Percentiles rank a stretch among this genome's conserved stretches.
phyloP scores from a whole-genome alignment of 2,113 vertebrate species.

The Ascaphus truei region DNA sequence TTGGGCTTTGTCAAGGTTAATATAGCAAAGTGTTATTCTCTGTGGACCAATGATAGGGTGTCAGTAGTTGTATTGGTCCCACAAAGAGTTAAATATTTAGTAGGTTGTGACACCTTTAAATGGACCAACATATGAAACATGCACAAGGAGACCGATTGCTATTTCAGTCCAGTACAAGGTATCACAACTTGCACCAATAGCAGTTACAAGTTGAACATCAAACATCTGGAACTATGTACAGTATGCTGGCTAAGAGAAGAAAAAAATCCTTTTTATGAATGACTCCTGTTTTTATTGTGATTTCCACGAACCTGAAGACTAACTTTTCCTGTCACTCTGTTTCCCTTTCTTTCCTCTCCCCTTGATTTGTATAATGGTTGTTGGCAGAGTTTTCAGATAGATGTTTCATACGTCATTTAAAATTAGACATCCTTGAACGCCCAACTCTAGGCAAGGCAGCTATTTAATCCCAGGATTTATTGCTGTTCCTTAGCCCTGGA shows the following conservation, averaged over 20 bases:
- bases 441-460: not conserved
- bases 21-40: too few relatives aligned
- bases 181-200: too few relatives aligned
- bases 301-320: not conserved
- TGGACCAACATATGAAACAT: too few relatives aligned
- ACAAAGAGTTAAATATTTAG: too few relatives aligned
- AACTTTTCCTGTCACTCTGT: not conserved
- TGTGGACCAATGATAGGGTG: too few relatives aligned
- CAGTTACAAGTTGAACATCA: too few relatives aligned
- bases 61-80: too few relatives aligned
- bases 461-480: conserved; percentile 30
- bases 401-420: conserved; percentile 6
- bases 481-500: not conserved
- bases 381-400: conserved; percentile 7
- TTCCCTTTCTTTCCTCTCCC: not conserved
- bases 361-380: conserved; percentile 12
- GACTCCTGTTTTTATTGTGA: not conserved
- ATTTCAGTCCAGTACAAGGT: too few relatives aligned
- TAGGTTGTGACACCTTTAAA: too few relatives aligned
- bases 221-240: too few relatives aligned
- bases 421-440: not conserved
- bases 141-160: too few relatives aligned
- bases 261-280: not conserved
- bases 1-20: too few relatives aligned
- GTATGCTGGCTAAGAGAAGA: not conserved